phyloP scores from a whole-genome alignment of 2,888 invertebrate genomes.

The Thereva nobilitata region DNA sequence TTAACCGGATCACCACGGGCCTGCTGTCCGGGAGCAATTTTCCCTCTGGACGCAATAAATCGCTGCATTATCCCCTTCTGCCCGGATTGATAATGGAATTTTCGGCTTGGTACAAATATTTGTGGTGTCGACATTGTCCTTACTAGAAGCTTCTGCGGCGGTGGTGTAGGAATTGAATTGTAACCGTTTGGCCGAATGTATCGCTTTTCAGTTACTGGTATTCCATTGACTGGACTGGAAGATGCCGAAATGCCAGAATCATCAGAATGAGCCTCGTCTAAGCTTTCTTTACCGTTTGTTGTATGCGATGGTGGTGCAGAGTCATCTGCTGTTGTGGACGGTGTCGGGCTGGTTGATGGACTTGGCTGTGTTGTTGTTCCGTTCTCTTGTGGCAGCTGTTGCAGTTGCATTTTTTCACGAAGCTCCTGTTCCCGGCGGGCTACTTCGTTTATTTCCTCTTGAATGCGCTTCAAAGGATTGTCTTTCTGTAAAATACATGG shows the following conservation, averaged over 20 bases:
- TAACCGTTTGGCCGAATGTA: slow-evolving; percentile 56
- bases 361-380: slow-evolving; percentile 1
- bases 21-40: slow-evolving; percentile 58
- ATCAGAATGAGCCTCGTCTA: slow-evolving; percentile 55
- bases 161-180: slow-evolving; percentile 54
- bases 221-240: slow-evolving; percentile 52
- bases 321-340: not conserved
- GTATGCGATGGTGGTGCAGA: not conserved
- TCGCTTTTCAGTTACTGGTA: slow-evolving; percentile 49
- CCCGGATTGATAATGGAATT: slow-evolving; percentile 68
- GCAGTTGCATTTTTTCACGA: slow-evolving; percentile 59
- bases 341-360: not conserved
- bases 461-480: slow-evolving; percentile 79
- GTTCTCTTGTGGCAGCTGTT: slow-evolving; percentile 44
- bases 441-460: slow-evolving; percentile 86
- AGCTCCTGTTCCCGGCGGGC: slow-evolving; percentile 83
- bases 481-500: slow-evolving; percentile 61
- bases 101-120: slow-evolving; percentile 54
- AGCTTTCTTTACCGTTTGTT: slow-evolving; percentile 51
- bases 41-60: slow-evolving; percentile 80
- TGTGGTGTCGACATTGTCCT: slow-evolving; percentile 55
- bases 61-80: slow-evolving; percentile 84
- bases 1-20: slow-evolving; percentile 5
- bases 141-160: slow-evolving; percentile 54
- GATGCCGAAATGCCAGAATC: slow-evolving; percentile 58